phyloP scores from a whole-genome alignment of 2,113 vertebrate species.

The Apus apus region DNA sequence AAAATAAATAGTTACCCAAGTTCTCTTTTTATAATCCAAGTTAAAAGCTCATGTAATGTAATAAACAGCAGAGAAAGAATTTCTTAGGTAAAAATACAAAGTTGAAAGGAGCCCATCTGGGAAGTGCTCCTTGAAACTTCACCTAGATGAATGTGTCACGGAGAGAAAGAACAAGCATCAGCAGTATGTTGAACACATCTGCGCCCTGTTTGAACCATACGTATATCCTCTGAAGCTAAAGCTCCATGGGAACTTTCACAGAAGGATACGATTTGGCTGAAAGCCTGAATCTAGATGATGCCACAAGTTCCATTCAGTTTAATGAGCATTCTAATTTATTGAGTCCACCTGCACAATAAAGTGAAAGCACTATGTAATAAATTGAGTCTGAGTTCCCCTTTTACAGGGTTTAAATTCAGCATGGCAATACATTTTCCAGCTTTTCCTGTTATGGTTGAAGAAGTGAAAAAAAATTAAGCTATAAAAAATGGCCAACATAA shows the following conservation, averaged over 20 bases:
- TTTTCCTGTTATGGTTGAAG: neutral
- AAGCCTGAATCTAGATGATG: neutral
- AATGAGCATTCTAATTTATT: conserved; percentile 30
- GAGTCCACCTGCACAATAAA: conserved; percentile 11
- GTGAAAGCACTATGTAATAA: conserved; percentile 1
- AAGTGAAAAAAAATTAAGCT: neutral
- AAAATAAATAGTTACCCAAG: neutral
- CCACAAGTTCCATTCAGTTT: conserved; percentile 8
- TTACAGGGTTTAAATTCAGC: neutral
- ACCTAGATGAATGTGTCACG: neutral
- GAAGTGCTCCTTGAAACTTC: neutral
- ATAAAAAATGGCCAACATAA: neutral
- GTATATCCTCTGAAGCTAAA: neutral
- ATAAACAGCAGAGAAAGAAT: neutral
- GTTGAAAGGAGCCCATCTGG: neutral
- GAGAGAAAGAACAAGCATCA: neutral
- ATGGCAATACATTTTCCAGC: neutral
- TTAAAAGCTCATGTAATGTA: neutral
- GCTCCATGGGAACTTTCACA: neutral
- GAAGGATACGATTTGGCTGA: neutral
- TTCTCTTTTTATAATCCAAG: neutral
- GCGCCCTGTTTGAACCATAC: neutral
- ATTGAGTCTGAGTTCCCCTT: neutral
- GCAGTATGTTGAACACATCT: neutral
- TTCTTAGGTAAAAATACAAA: neutral